Conservation (phyloP, 2,888 invertebrate genomes). For the Scaptomyza tumidula region DNA sequence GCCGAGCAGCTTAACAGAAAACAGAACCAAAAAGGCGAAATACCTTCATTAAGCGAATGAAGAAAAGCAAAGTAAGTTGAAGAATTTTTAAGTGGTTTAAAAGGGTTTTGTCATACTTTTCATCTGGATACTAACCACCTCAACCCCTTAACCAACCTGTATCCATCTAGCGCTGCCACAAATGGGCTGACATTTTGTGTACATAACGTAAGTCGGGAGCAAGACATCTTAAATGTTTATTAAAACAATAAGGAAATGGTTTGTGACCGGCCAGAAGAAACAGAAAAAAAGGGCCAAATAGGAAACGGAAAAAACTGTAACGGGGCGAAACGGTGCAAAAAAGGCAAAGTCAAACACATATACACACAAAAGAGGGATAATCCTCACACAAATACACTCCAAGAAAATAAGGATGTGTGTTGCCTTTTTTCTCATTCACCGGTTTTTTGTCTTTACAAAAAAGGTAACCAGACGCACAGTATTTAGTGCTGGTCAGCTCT, state of each 20-base stretch:
- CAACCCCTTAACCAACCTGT: constrained; percentile 9
- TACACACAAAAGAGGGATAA: constrained; percentile 76
- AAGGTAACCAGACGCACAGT: constrained; percentile 62
- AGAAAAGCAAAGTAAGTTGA: constrained; percentile 79
- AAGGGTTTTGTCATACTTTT: constrained; percentile 80
- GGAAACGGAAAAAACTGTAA: constrained; percentile 38
- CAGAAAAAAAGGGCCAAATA: constrained; percentile 11
- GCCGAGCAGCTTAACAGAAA: constrained; percentile 44
- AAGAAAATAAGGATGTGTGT: constrained; percentile 54
- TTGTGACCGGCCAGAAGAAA: constrained; percentile 41
- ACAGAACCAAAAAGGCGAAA: constrained; percentile 71
- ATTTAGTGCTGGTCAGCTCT: constrained; percentile 63
- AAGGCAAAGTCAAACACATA: constrained; percentile 62
- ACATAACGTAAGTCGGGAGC: constrained; percentile 66
- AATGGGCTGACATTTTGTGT: constrained; percentile 68
- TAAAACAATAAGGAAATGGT: constrained; percentile 83
- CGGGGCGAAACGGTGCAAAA: constrained; percentile 58
- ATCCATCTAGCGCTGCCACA: constrained; percentile 45
- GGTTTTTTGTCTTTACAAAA: constrained; percentile 61
- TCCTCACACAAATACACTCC: constrained; percentile 61
- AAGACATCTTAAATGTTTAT: constrained; percentile 82
- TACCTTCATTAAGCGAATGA: constrained; percentile 82
- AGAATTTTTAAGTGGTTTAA: constrained; percentile 80
- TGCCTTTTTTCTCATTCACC: constrained; percentile 43
- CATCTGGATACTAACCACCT: constrained; percentile 54